Conservation (phyloP, 2,113 vertebrate species). For the Isichthys henryi region DNA sequence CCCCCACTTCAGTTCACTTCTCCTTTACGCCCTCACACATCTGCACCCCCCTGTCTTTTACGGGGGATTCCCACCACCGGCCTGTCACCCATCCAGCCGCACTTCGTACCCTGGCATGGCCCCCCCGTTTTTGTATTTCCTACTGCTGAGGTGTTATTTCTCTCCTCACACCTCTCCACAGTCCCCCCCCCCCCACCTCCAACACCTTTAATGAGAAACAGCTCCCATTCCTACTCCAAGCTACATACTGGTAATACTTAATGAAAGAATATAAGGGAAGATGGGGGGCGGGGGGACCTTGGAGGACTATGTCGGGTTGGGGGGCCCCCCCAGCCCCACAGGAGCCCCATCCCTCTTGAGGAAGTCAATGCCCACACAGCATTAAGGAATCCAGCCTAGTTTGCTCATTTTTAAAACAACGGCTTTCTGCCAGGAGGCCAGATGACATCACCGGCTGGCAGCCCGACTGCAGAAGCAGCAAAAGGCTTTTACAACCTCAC, state of each 20-base stretch:
- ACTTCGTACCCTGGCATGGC: not conserved
- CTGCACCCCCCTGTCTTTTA: not conserved
- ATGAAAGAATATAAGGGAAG: not conserved
- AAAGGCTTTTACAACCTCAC: not conserved
- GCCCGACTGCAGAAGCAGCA: not conserved
- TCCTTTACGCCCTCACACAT: not conserved
- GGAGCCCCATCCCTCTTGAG: not conserved
- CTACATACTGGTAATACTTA: not conserved
- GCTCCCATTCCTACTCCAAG: not conserved
- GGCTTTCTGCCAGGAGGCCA: not conserved
- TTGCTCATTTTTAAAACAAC: not conserved
- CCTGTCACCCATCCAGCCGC: not conserved
- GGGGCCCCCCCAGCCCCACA: not conserved
- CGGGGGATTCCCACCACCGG: not conserved
- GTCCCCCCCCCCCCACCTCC: not conserved
- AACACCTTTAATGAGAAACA: conserved; percentile 18
- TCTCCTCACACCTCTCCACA: not conserved
- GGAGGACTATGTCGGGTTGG: not conserved
- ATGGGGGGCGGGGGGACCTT: not conserved
- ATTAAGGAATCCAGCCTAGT: not conserved
- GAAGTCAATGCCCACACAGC: not conserved
- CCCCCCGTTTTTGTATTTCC: not conserved
- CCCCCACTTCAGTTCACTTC: not conserved
- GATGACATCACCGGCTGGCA: not conserved
- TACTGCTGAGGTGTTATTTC: not conserved